Evolutionary conservation across 2,888 invertebrate genomes (phyloP).

Genomic region (Volucella inanis): DNA sequence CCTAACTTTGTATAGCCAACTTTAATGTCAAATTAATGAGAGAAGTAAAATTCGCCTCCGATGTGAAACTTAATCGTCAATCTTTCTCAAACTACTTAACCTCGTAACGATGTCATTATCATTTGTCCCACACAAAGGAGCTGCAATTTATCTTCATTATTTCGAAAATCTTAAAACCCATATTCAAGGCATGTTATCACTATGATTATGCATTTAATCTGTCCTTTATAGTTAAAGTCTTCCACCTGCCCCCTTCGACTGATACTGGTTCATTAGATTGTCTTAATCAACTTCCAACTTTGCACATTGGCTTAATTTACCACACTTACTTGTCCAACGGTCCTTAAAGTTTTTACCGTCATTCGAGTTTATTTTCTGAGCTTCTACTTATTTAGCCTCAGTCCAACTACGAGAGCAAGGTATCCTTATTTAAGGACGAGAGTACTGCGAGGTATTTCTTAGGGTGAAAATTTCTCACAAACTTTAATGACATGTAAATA

Average conservation of each 20-base stretch:
- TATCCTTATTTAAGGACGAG: slow-evolving; percentile 12
- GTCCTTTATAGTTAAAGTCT: neutral
- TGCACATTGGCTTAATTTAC: slow-evolving; percentile 59
- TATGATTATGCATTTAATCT: slow-evolving; percentile 46
- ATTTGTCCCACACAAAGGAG: neutral
- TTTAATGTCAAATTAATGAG: no score
- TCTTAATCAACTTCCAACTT: slow-evolving; percentile 59
- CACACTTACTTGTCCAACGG: slow-evolving; percentile 46
- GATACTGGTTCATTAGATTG: slow-evolving; percentile 34
- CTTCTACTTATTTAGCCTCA: no score
- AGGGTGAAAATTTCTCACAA: slow-evolving; percentile 40
- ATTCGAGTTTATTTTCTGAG: neutral
- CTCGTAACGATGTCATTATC: neutral
- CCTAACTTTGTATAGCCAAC: no score
- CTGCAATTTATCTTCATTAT: slow-evolving; percentile 43
- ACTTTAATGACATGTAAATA: slow-evolving; percentile 58
- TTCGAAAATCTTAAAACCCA: slow-evolving; percentile 34
- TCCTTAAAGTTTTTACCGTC: slow-evolving; percentile 42
- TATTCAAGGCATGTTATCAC: slow-evolving; percentile 35
- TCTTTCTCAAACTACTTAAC: neutral
- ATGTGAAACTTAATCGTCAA: no score
- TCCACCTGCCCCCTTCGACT: neutral
- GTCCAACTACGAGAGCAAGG: neutral
- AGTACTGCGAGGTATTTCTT: neutral
- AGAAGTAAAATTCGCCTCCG: no score